Conservation (phyloP, 2,113 vertebrate species). For the Apteryx mantelli region DNA sequence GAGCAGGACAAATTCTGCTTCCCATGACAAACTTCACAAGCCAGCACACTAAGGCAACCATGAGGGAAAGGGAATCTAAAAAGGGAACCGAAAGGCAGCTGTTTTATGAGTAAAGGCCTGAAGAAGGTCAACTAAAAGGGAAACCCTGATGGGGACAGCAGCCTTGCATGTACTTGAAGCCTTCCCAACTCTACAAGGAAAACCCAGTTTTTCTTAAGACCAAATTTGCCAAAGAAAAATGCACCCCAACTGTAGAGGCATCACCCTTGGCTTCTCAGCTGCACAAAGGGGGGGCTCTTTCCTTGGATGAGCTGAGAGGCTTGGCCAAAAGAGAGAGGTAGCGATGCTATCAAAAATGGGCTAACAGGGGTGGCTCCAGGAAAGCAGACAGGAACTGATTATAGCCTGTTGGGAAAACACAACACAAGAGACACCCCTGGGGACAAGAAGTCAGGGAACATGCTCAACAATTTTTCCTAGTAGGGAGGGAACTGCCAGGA, state of each 20-base stretch:
- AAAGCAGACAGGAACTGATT: background rate
- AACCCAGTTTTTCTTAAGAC: rapidly evolving
- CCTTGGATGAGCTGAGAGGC: background rate
- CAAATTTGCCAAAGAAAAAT: background rate
- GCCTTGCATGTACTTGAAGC: background rate
- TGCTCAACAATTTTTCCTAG: background rate
- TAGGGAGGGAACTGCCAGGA: background rate
- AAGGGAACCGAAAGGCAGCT: background rate
- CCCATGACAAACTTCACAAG: background rate
- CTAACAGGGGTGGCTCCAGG: background rate
- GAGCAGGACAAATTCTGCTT: background rate
- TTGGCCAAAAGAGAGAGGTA: too few relatives aligned
- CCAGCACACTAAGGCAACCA: background rate
- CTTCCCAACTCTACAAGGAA: background rate
- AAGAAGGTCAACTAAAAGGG: background rate
- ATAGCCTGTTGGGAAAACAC: rapidly evolving
- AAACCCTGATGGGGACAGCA: background rate
- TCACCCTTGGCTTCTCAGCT: background rate
- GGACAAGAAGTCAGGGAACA: background rate
- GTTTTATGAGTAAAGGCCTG: too few relatives aligned
- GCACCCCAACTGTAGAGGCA: background rate
- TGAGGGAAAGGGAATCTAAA: background rate
- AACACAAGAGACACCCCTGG: background rate
- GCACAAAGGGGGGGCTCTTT: background rate
- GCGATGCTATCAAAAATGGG: background rate